phyloP scores from a whole-genome alignment of 2,888 invertebrate species.

The Helobdella robusta region DNA sequence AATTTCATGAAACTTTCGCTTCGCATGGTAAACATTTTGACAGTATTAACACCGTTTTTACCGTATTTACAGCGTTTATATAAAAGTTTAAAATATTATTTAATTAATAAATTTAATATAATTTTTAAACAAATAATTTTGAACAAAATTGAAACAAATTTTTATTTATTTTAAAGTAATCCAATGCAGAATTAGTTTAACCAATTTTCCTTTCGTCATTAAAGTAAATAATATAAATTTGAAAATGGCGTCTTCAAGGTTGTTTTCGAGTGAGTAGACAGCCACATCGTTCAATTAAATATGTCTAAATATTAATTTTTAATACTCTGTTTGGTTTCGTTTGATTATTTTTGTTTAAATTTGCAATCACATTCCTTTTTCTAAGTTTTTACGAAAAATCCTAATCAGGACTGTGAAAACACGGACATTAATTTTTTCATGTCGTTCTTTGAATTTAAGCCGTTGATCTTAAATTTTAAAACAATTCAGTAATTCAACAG shows the following conservation, averaged over 20 bases:
- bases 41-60: background rate
- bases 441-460: too few species aligned
- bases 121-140: background rate
- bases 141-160: background rate
- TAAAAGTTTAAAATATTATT: background rate
- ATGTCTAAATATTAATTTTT: background rate
- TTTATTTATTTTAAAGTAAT: background rate
- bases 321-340: too few species aligned
- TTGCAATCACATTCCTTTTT: background rate
- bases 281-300: too few species aligned
- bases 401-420: too few species aligned
- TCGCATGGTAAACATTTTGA: background rate
- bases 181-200: too few species aligned
- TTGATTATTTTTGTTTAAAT: background rate
- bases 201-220: background rate
- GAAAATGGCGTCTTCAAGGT: constrained; percentile 25
- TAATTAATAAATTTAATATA: background rate
- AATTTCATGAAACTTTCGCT: background rate
- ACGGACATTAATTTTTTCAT: too few species aligned
- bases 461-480: too few species aligned
- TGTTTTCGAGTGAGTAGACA: constrained; percentile 26
- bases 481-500: too few species aligned
- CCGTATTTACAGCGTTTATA: background rate
- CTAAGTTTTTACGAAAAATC: background rate
- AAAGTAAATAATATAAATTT: constrained; percentile 1